Evolutionary conservation across 2,113 vertebrate species (phyloP), one percentile per base, ranked within the genome.

Genomic region (Ciconia boyciana): DNA sequence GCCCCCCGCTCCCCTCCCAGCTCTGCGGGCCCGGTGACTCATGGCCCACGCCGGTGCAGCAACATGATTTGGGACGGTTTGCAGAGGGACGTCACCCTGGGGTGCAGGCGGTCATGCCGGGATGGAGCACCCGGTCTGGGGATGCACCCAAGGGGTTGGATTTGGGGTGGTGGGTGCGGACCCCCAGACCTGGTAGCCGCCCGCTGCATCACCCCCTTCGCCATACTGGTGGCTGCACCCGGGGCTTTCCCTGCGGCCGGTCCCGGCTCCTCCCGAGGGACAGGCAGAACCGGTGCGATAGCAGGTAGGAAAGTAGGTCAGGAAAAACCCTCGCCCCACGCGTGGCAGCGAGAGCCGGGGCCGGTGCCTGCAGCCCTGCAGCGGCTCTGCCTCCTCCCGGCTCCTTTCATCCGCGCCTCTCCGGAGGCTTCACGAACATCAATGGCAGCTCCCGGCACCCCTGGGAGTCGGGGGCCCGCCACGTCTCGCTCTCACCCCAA

Each of bases 271-370:
- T 62, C 21, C 2, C 1, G 9, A 16, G 16, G 43, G 31, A 54
- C 21, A 20, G 64, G 88, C 71, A 68, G 52, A 28, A 1, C 1
- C 14, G 3, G 51, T 57, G 66, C 17, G n/a, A 16, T 39, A 64
- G 60, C 95, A 81, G 77, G 91, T 46, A 17, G 95, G 65, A 95
- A 97, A 97, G 87, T 94, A 93, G 96, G 96, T 96, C 94, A 94
- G 95, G 93, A 96, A 94, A 91, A 95, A 34, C 84, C 89, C 81
- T 17, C 11, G 26, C 84, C 89, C 94, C 62, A 26, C 6, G 6
- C 2, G 0, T 4, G 10, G 58, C 5, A 3, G 18, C 1, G 22
- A 34, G 65, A 48, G 43, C 72, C 49, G 4, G 60, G 81, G 13
- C 82, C 21, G 46, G 64, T 7, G 8, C 51, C 83, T 11, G 75